Evolutionary conservation across 2,888 invertebrate species (phyloP).

Genomic region (Scrobipalpa atriplicella): DNA sequence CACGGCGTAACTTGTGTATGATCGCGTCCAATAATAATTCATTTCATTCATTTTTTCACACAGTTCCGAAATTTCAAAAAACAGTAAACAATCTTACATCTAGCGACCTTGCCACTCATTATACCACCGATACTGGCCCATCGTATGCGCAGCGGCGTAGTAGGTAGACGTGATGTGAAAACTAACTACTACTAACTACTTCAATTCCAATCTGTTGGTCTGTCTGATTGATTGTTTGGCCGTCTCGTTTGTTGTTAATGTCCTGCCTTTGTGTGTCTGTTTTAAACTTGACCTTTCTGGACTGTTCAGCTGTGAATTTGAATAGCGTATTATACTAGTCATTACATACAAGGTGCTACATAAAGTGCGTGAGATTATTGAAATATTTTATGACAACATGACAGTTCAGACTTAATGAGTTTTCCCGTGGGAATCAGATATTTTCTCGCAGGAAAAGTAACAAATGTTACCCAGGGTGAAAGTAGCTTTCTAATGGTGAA

Average conservation of each 20-base stretch:
- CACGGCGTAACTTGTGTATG: no score
- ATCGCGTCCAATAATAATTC: no score
- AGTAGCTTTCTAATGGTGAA: no score
- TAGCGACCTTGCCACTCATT: slow-evolving; percentile 5
- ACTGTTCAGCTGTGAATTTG: neutral
- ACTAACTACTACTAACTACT: neutral
- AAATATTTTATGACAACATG: no score
- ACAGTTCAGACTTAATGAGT: no score
- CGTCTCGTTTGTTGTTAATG: slow-evolving; percentile 6
- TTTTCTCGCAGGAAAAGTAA: no score
- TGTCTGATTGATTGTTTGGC: slow-evolving; percentile 17
- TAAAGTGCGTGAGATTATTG: no score
- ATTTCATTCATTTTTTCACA: no score
- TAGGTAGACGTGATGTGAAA: neutral
- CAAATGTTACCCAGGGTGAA: no score
- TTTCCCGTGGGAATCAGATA: no score
- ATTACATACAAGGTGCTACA: no score
- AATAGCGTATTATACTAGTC: neutral
- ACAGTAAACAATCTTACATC: neutral
- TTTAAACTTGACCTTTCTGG: neutral
- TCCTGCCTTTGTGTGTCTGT: neutral
- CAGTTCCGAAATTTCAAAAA: no score
- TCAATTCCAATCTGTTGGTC: neutral
- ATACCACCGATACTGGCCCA: neutral
- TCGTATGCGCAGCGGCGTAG: neutral